Percentiles rank a stretch among this genome's conserved stretches.
These are phyloP conservation scores for Ectemnius cavifrons DNA, from an alignment of 2,888 invertebrate species.

Conservation along the genomic window DNA sequence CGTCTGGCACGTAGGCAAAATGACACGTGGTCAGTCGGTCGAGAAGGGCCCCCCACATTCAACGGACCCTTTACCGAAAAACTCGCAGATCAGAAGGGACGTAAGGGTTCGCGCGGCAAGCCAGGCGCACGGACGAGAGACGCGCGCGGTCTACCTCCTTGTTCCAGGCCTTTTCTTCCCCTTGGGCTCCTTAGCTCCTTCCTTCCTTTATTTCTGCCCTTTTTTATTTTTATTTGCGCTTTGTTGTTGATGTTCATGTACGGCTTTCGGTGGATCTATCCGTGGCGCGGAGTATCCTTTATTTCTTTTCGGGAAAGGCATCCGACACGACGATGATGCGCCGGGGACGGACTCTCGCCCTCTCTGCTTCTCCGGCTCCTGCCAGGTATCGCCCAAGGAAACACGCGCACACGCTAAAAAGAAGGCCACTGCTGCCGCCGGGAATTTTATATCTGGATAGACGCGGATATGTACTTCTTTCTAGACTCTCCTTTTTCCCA, in stretches of 20 bases:
- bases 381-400: background rate
- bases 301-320: slow-evolving; percentile 42
- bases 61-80: slow-evolving; percentile 45
- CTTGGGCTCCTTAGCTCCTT: background rate
- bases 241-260: slow-evolving; percentile 59
- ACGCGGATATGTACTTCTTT: too few species aligned
- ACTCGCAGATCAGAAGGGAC: slow-evolving; percentile 52
- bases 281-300: slow-evolving; percentile 39
- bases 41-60: slow-evolving; percentile 49
- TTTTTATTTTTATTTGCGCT: slow-evolving; percentile 57
- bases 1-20: slow-evolving; percentile 48
- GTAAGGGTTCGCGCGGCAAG: slow-evolving; percentile 35
- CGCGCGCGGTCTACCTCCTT: too few species aligned
- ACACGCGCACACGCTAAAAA: slow-evolving; percentile 26
- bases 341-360: background rate
- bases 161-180: too few species aligned
- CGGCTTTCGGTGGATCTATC: slow-evolving; percentile 50
- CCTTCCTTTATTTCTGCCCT: slow-evolving; percentile 5
- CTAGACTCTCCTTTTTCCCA: too few species aligned
- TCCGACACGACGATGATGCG: slow-evolving; percentile 23
- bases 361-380: too few species aligned
- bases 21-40: slow-evolving; percentile 49
- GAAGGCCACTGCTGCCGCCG: slow-evolving; percentile 19
- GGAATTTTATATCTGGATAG: slow-evolving; percentile 14
- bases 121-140: slow-evolving; percentile 5